Conservation (phyloP, 2,113 vertebrate species). For the Physeter macrocephalus region DNA sequence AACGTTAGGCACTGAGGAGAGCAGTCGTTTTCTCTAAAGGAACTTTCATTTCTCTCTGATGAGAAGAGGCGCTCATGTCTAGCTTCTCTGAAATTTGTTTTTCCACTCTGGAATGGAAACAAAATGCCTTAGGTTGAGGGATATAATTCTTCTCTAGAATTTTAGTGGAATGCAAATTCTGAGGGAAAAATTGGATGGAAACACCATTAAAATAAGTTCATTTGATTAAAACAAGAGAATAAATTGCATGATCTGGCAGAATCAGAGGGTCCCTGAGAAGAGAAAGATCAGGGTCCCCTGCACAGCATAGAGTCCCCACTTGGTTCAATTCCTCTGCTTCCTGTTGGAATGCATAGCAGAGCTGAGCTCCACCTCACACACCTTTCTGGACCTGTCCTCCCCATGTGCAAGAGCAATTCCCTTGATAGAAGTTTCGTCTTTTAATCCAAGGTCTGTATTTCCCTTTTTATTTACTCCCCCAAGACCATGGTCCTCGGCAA, state of each 20-base stretch:
- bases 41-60: not conserved
- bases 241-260: not conserved
- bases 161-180: not conserved
- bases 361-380: not conserved
- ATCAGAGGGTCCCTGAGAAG: not conserved
- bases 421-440: not conserved
- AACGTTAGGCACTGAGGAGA: not conserved
- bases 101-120: not conserved
- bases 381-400: not conserved
- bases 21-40: not conserved
- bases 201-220: not conserved
- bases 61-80: not conserved
- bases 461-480: not conserved
- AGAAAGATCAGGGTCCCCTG: not conserved
- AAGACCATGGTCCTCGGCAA: not conserved
- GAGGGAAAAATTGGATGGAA: not conserved
- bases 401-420: not conserved
- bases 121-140: constrained; percentile 12
- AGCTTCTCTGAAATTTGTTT: not conserved
- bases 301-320: not conserved
- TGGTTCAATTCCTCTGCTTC: not conserved
- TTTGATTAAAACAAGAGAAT: not conserved
- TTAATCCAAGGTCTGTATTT: not conserved
- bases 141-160: not conserved
- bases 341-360: not conserved